Evolutionary conservation across 2,888 invertebrate genomes (phyloP).

Genomic region (Amorpha juglandis): DNA sequence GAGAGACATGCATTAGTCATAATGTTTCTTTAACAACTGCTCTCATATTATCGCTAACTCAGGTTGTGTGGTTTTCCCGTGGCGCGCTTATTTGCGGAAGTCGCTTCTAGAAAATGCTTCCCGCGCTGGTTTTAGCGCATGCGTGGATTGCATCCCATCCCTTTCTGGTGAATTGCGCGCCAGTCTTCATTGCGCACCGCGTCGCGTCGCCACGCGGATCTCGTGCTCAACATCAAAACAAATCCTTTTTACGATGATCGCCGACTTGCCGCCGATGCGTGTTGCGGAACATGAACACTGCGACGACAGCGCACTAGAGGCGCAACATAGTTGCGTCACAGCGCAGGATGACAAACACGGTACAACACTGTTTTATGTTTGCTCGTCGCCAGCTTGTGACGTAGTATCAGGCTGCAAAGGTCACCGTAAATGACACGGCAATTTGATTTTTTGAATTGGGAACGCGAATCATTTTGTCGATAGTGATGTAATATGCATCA

Average conservation of each 20-base stretch:
- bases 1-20: too few species aligned
- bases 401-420: constrained; percentile 50
- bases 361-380: constrained; percentile 61
- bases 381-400: constrained; percentile 52
- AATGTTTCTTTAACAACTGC: constrained; percentile 21
- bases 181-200: constrained; percentile 71
- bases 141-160: constrained; percentile 62
- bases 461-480: background rate
- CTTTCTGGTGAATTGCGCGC: constrained; percentile 71
- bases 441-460: constrained; percentile 30
- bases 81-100: constrained; percentile 54
- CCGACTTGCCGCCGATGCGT: constrained; percentile 62
- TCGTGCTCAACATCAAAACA: constrained; percentile 51
- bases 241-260: constrained; percentile 65
- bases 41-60: constrained; percentile 34
- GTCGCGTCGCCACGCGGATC: constrained; percentile 58
- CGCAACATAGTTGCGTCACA: constrained; percentile 42
- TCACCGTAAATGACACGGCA: constrained; percentile 34
- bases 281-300: constrained; percentile 55
- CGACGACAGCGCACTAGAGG: constrained; percentile 43
- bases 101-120: constrained; percentile 75
- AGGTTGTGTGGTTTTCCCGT: constrained; percentile 40
- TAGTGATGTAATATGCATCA: background rate
- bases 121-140: constrained; percentile 74
- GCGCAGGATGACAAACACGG: constrained; percentile 55